A percentile compares a stretch with the other conserved stretches of the same genome.
Conservation (phyloP, 1,140 invertebrate species). For the Megalopta genalis region DNA sequence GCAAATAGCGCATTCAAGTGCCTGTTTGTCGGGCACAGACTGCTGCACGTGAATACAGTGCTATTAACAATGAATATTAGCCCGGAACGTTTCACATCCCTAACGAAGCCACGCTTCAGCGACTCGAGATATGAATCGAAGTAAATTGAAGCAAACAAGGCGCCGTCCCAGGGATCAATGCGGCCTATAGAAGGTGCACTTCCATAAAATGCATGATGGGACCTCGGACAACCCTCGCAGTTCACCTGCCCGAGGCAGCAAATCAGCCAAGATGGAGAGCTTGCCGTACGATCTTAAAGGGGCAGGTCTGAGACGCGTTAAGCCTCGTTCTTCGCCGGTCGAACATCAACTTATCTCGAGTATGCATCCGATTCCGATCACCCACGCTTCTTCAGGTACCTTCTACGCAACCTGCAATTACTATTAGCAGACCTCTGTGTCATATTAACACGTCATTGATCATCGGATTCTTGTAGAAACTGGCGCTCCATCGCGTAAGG, state of each 20-base stretch:
- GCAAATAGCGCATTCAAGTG: too few relatives aligned
- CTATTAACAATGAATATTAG: too few relatives aligned
- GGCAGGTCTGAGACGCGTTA: conserved; percentile 29
- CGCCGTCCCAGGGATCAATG: conserved; percentile 21
- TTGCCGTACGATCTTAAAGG: conserved; percentile 52
- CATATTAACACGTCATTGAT: too few relatives aligned
- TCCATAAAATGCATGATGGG: conserved; percentile 42
- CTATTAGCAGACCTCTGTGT: too few relatives aligned
- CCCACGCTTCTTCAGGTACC: neutral
- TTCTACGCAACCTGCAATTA: neutral
- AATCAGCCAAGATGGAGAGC: conserved; percentile 52
- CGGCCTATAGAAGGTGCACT: neutral
- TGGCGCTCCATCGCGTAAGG: too few relatives aligned
- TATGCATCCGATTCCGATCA: neutral
- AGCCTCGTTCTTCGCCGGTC: neutral
- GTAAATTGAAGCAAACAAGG: neutral
- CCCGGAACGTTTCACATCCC: too few relatives aligned
- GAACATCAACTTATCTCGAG: neutral
- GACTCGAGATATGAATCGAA: neutral
- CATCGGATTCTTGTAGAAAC: too few relatives aligned
- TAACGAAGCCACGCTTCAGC: neutral
- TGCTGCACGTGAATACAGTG: too few relatives aligned
- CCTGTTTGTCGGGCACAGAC: too few relatives aligned
- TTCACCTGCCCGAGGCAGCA: conserved; percentile 50
- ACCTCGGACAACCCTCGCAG: conserved; percentile 63